A percentile compares a stretch with the other conserved stretches of the same genome.
Evolutionary conservation across 2,797 vertebrate species (phyloP).

Genomic region (Eulemur rubriventer): DNA sequence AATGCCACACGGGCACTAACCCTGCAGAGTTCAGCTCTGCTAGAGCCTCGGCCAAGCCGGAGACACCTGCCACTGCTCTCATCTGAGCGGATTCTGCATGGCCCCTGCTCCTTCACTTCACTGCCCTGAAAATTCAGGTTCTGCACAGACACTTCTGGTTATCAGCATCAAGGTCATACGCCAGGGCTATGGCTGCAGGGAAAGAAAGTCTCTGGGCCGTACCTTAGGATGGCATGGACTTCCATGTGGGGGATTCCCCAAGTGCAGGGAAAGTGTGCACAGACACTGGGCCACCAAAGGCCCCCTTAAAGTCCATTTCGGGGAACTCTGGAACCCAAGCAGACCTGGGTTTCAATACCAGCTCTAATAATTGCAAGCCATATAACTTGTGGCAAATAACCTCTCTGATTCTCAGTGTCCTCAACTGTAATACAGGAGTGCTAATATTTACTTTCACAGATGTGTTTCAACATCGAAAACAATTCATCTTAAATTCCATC

Average conservation of each 20-base stretch:
- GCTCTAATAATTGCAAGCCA: not conserved
- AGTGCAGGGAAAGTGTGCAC: not conserved
- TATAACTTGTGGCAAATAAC: not conserved
- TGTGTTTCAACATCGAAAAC: not conserved
- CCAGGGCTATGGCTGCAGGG: not conserved
- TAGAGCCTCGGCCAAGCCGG: not conserved
- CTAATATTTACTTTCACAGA: not conserved
- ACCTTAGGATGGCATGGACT: not conserved
- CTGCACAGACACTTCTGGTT: not conserved
- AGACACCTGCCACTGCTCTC: rapidly evolving
- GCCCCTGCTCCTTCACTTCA: not conserved
- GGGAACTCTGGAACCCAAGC: not conserved
- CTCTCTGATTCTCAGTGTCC: not conserved
- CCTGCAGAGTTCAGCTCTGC: not conserved
- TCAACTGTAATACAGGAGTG: not conserved
- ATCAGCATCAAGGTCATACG: not conserved
- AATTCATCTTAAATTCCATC: not conserved
- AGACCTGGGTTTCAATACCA: not conserved
- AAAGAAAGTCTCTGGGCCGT: no score
- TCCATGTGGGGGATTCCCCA: not conserved
- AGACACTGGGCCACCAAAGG: not conserved
- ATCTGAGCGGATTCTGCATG: not conserved
- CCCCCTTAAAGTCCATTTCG: no score
- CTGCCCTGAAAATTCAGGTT: not conserved
- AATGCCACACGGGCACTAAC: rapidly evolving